Evolutionary conservation across 1,140 invertebrate genomes (phyloP).

Genomic region (Lordiphosa stackelbergi): DNA sequence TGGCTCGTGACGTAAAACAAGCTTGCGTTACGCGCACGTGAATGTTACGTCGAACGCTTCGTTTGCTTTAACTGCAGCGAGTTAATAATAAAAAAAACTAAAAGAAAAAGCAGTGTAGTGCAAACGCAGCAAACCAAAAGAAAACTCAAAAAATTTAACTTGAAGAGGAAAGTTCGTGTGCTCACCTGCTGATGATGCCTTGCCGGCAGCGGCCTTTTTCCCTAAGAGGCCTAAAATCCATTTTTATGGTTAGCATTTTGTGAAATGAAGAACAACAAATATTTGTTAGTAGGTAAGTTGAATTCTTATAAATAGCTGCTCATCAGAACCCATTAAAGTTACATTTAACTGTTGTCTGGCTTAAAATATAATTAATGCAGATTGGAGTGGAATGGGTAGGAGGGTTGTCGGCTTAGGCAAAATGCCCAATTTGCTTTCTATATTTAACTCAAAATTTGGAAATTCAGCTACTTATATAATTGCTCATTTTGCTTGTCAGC

Average conservation of each 20-base stretch:
- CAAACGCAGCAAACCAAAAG: conserved; percentile 6
- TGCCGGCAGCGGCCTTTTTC: conserved; percentile 61
- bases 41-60: conserved; percentile 64
- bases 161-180: not conserved
- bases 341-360: too few species aligned
- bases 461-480: conserved; percentile 44
- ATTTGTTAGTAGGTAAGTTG: conserved; percentile 9
- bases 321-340: too few species aligned
- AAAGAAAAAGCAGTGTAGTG: conserved; percentile 17
- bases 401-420: too few species aligned
- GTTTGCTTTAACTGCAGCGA: conserved; percentile 64
- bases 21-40: conserved; percentile 51
- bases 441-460: conserved; percentile 1
- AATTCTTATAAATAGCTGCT: too few species aligned
- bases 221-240: conserved; percentile 62
- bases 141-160: not conserved
- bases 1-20: conserved; percentile 63
- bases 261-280: conserved; percentile 4
- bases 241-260: conserved; percentile 28
- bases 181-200: conserved; percentile 29
- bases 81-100: conserved; percentile 15
- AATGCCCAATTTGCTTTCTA: conserved; percentile 8
- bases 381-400: too few species aligned
- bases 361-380: too few species aligned
- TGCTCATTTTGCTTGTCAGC: conserved; percentile 33